Base-by-base conservation (phyloP, 1,140 invertebrate genomes). In the Pseudoatta argentina region DNA sequence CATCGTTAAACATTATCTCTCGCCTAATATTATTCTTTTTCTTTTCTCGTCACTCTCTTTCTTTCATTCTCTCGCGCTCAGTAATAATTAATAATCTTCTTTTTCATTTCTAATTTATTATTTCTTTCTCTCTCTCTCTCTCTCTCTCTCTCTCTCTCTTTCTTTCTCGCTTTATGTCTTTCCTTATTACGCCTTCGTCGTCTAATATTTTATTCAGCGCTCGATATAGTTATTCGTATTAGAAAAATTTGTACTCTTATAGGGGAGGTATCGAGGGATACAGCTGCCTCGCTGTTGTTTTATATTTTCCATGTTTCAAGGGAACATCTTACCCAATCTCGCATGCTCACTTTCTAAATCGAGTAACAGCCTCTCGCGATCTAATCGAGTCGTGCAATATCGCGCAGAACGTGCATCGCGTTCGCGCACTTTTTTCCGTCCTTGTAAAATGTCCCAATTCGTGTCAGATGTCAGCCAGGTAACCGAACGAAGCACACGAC, bases 161-260 rank as follows among this genome's bases (percentile, higher is more conserved):
- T 87, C 53, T 76, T 34, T 76, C 69, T 82, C 75, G 81, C 77
- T 39, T 67, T 61, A 66, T 59, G 39, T 86, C 87, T 75, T 66
- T 88, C 72, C 34, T 76, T 64, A 44, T 76, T 64, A 44, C 66
- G 88, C 51, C 67, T 85, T 87, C 66, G 86, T 90, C 81, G 69
- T 73, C 30, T 77, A 44, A 92, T 90, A 91, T 82, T 87, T 91
- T 92, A 93, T 91, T 92, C 88, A 89, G 93, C 91, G 88, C 92
- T 94, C 91, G 89, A 94, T 95, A 94, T 94, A 94, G 91, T 90
- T 94, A 93, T 93, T 93, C 76, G 76, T 91, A 93, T 95, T 94
- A 94, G 89, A 94, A 94, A 94, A 93, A 95, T 95, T 95, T 95
- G 95, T 95, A 95, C 95, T 95, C 92, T 95, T 93, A 94, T 94